These are phyloP conservation scores for Urosaurus nigricauda DNA, from an alignment of 2,797 vertebrate species.

Conservation along the genomic window DNA sequence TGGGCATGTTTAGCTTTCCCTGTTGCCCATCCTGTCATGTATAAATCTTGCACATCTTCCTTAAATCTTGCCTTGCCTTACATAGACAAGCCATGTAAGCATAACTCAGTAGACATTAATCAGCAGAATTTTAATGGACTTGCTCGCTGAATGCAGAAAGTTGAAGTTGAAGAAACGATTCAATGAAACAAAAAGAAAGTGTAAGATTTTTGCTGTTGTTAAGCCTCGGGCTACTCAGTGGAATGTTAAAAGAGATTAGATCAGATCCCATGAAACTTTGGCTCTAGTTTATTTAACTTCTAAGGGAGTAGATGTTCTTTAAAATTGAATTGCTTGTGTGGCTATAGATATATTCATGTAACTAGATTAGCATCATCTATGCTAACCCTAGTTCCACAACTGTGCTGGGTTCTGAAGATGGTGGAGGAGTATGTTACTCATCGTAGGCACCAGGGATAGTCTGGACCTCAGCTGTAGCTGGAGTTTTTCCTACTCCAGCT, in stretches of 20 bases:
- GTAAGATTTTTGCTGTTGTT: neutral
- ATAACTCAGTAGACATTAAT: constrained; percentile 47
- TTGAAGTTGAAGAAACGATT: too few relatives aligned
- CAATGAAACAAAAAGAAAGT: neutral
- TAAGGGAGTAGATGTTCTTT: neutral
- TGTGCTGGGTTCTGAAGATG: neutral
- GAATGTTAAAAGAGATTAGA: neutral
- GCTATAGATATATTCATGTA: neutral
- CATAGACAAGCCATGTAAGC: constrained; percentile 36
- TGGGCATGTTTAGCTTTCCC: neutral
- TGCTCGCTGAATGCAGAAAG: neutral
- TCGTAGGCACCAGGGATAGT: neutral
- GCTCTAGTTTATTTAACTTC: neutral
- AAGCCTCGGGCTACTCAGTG: neutral
- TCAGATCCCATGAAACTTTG: neutral
- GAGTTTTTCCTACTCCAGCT: neutral
- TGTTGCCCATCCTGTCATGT: constrained; percentile 22
- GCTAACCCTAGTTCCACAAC: neutral
- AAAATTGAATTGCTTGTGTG: neutral
- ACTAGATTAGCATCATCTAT: neutral
- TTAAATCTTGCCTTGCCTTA: constrained; percentile 11
- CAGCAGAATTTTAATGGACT: constrained; percentile 48
- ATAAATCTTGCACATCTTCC: constrained; percentile 18
- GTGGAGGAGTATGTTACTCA: neutral
- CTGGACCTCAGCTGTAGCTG: neutral